phyloP scores from a whole-genome alignment of 2,888 invertebrate genomes.

The Yponomeuta sedellus region DNA sequence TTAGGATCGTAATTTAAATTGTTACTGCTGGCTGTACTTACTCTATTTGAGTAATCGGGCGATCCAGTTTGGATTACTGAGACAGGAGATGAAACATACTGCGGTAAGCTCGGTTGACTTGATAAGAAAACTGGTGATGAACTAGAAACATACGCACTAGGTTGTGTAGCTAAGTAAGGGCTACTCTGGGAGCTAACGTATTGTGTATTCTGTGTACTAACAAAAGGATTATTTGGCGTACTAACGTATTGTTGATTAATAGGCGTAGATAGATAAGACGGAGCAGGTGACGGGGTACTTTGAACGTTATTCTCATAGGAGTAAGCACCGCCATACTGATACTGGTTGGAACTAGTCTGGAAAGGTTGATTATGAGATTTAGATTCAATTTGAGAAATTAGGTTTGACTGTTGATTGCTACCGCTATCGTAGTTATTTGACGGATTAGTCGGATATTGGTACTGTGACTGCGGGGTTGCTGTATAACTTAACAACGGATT shows the following conservation, averaged over 20 bases:
- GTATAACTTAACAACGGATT: constrained; percentile 54
- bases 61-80: constrained; percentile 53
- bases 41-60: constrained; percentile 47
- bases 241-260: constrained; percentile 27
- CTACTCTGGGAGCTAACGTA: background rate
- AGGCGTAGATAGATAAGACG: constrained; percentile 56
- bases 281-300: constrained; percentile 55
- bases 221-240: background rate
- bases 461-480: constrained; percentile 61
- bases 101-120: constrained; percentile 55
- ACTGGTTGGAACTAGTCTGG: constrained; percentile 41
- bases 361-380: constrained; percentile 48
- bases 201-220: background rate
- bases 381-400: constrained; percentile 43
- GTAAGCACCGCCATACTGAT: constrained; percentile 49
- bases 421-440: constrained; percentile 50
- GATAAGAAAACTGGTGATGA: constrained; percentile 58
- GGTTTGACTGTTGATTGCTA: constrained; percentile 31
- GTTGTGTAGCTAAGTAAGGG: constrained; percentile 54
- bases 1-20: constrained; percentile 41
- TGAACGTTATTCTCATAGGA: constrained; percentile 43
- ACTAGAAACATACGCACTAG: constrained; percentile 58
- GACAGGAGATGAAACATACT: constrained; percentile 60
- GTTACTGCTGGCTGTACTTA: constrained; percentile 46
- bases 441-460: constrained; percentile 55